phyloP scores from a whole-genome alignment of 2,888 invertebrate species.

The Cyaniris semiargus region DNA sequence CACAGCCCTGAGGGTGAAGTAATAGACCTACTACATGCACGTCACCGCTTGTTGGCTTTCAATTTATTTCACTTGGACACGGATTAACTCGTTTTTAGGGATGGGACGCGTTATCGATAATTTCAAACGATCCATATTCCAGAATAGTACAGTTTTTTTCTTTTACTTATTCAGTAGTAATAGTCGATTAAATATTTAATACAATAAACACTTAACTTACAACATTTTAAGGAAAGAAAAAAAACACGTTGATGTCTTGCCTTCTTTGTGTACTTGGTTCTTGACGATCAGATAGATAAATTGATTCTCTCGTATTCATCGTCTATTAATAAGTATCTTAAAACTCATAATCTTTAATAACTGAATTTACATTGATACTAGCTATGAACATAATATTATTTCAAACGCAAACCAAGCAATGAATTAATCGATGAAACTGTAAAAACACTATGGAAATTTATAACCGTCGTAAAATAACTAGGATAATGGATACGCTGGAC shows the following conservation, averaged over 20 bases:
- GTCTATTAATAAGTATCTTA: too few relatives aligned
- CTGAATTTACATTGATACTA: neutral
- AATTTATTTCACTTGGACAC: conserved; percentile 50
- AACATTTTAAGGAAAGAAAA: too few relatives aligned
- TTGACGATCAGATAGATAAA: too few relatives aligned
- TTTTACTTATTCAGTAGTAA: too few relatives aligned
- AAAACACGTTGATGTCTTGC: too few relatives aligned
- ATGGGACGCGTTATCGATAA: conserved; percentile 24
- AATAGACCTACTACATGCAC: conserved; percentile 50
- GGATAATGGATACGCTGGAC: neutral
- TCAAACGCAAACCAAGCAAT: neutral
- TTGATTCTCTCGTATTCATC: too few relatives aligned
- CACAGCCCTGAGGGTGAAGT: conserved; percentile 35
- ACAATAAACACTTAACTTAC: too few relatives aligned
- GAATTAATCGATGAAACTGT: neutral
- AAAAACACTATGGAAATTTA: conserved; percentile 1
- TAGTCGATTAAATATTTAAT: too few relatives aligned
- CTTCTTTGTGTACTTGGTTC: too few relatives aligned
- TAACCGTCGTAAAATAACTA: neutral
- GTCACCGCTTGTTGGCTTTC: conserved; percentile 51
- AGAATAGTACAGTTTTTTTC: too few relatives aligned
- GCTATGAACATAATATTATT: neutral
- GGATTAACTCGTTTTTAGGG: conserved; percentile 27
- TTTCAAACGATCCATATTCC: neutral
- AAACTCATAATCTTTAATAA: too few relatives aligned